Percentiles rank a stretch among this genome's conserved stretches.
These are phyloP conservation scores for Agapostemon virescens DNA, from an alignment of 2,888 invertebrate genomes.

Conservation along the genomic window DNA sequence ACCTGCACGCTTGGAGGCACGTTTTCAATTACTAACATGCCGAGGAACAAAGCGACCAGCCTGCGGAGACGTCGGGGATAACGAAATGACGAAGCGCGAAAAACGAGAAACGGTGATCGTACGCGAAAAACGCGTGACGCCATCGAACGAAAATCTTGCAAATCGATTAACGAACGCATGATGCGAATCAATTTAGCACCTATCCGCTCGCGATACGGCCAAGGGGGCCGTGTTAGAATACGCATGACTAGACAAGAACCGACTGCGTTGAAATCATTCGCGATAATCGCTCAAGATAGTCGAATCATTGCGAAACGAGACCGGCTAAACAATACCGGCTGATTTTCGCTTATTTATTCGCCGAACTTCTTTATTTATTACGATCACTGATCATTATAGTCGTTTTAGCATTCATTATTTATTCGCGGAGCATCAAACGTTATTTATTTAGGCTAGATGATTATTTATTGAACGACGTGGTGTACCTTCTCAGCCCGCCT, in stretches of 20 bases:
- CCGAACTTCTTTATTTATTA: conserved; percentile 51
- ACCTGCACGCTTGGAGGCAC: conserved; percentile 78
- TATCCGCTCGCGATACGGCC: conserved; percentile 13
- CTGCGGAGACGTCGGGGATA: not conserved
- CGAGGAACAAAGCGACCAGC: not conserved
- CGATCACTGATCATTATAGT: conserved; percentile 20
- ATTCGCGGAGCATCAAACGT: conserved; percentile 28
- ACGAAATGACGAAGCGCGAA: not conserved
- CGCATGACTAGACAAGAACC: conserved; percentile 21
- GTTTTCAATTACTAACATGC: conserved; percentile 71
- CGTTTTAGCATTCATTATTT: conserved; percentile 50
- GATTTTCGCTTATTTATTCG: conserved; percentile 52
- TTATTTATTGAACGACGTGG: conserved; percentile 60
- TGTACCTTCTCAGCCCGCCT: conserved; percentile 38
- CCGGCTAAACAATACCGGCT: not conserved
- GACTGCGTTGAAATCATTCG: conserved; percentile 25
- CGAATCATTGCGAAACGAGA: conserved; percentile 34
- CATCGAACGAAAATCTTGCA: conserved; percentile 6
- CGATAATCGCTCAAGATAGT: conserved; percentile 53
- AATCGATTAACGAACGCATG: conserved; percentile 10
- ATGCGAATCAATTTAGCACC: conserved; percentile 43
- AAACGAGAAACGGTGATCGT: conserved; percentile 5
- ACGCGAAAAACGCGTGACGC: conserved; percentile 16
- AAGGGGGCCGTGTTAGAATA: conserved; percentile 15
- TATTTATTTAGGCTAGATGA: conserved; percentile 59